Base-by-base conservation (phyloP, 2,797 vertebrate genomes). In the Corythornis leucogaster region DNA sequence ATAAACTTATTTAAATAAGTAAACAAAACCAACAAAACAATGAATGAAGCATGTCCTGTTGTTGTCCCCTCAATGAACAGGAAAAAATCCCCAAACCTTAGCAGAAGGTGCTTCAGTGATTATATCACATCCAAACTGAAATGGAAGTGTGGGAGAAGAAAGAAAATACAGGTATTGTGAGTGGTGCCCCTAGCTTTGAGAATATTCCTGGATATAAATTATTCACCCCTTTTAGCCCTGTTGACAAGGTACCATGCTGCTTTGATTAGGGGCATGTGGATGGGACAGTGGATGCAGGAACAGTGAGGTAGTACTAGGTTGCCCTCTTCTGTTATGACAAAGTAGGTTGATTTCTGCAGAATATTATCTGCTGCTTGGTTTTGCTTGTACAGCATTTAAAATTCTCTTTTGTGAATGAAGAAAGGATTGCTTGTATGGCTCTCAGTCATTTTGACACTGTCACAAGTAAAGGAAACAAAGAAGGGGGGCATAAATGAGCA, bases 311-410 rank as follows among this genome's bases (percentile, higher is more conserved):
- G 75, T 84, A 10, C 84, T 80, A 95, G 85, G 68, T 80, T 95
- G 96, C 95, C 96, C 94, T 95, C 96, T 96, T 87, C 90, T 93
- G 95, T 93, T 91, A 22, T 58, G 80, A 87, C 33, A 63, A 46
- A 66, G 76, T 38, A 91, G 46, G 28, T 63, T 78, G 78, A 31
- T 53, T 75, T 59, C 24, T 51, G 26, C 7, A 63, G 18, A 40
- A 28, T 15, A 61, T 35, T 19, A 48, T 50, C 11, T 17, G 24
- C 19, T 43, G n/a, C 15, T 53, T 63, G 9, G 31, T 85, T 5
- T 22, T 69, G 26, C 59, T 80, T 55, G 16, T 68, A 17, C 30
- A 51, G 19, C 35, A 33, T 16, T 33, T 64, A 13, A 48, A 51
- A 68, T 35, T 42, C 11, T 46, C 31, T 68, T 80, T 80, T 55